A percentile compares a stretch with the other conserved stretches of the same genome.
These are phyloP conservation scores for Drosophila grimshawi DNA, from an alignment of 1,140 invertebrate species.

Conservation along the genomic window DNA sequence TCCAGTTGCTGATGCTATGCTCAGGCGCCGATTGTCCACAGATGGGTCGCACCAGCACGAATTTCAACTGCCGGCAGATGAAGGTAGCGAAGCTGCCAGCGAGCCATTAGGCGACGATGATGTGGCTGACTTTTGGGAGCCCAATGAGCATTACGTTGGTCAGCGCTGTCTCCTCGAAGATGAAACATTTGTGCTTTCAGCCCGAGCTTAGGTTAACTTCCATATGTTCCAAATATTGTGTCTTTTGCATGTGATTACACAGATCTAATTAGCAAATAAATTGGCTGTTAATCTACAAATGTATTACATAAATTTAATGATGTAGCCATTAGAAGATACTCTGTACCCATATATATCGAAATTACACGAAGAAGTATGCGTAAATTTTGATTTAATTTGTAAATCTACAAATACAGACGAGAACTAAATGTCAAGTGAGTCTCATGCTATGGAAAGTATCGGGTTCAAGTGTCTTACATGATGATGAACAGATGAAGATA, in stretches of 20 bases:
- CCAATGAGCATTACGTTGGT: constrained; percentile 74
- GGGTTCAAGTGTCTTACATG: background rate
- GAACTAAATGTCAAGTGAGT: background rate
- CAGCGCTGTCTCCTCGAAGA: constrained; percentile 78
- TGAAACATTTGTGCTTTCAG: constrained; percentile 71
- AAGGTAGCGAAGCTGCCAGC: constrained; percentile 41
- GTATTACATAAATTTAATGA: constrained; percentile 6
- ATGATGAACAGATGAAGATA: background rate
- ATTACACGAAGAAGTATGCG: too few relatives aligned
- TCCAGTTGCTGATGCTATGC: constrained; percentile 24
- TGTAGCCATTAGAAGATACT: background rate
- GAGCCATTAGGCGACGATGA: constrained; percentile 63
- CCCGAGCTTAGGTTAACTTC: constrained; percentile 58
- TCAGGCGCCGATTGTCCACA: constrained; percentile 35
- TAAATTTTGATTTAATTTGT: background rate
- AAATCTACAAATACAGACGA: background rate
- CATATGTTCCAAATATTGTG: constrained; percentile 38
- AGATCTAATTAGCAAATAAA: constrained; percentile 42
- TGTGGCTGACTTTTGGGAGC: constrained; percentile 76
- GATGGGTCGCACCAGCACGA: constrained; percentile 43
- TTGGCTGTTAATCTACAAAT: constrained; percentile 36
- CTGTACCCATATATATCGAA: too few relatives aligned
- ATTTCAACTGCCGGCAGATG: constrained; percentile 57
- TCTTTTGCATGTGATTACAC: constrained; percentile 54
- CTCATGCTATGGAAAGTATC: background rate